Evolutionary conservation across 2,113 vertebrate genomes (phyloP).

Genomic region (Acanthochromis polyacanthus): DNA sequence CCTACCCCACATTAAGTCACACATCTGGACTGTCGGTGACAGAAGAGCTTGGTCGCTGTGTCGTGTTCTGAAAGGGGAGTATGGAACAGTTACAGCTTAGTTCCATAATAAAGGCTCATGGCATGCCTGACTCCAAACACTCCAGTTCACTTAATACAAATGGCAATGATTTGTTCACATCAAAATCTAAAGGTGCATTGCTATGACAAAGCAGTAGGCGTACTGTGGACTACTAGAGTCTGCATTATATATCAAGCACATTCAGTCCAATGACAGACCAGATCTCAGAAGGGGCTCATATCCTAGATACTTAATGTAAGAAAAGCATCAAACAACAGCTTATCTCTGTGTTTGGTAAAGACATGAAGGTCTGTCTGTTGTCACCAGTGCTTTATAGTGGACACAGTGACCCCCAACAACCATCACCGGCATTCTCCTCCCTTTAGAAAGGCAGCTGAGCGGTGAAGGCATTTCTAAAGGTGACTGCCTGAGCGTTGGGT

Average conservation of each 20-base stretch:
- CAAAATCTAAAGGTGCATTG: conserved; percentile 31
- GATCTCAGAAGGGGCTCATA: conserved; percentile 16
- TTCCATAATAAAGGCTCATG: conserved; percentile 30
- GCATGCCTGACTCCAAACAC: conserved; percentile 20
- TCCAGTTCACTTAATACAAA: conserved; percentile 32
- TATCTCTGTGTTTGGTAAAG: conserved; percentile 40
- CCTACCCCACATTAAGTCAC: conserved; percentile 53
- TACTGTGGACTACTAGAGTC: conserved; percentile 22
- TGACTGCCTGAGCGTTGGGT: conserved; percentile 66
- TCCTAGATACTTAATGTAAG: neutral
- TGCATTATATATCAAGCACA: conserved; percentile 23
- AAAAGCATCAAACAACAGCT: conserved; percentile 13
- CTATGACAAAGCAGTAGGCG: conserved; percentile 31
- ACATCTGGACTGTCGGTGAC: conserved; percentile 71
- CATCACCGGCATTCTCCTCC: neutral
- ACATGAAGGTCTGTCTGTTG: conserved; percentile 46
- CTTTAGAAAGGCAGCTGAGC: conserved; percentile 69
- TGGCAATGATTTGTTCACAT: conserved; percentile 32
- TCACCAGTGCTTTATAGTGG: conserved; percentile 25
- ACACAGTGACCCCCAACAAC: conserved; percentile 19
- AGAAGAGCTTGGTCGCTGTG: conserved; percentile 42
- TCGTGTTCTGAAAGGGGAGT: conserved; percentile 33
- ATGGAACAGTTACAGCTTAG: conserved; percentile 15
- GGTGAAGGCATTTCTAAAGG: conserved; percentile 71
- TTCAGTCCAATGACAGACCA: neutral